phyloP scores from a whole-genome alignment of 2,888 invertebrate genomes.

The Ischnus inquisitorius region DNA sequence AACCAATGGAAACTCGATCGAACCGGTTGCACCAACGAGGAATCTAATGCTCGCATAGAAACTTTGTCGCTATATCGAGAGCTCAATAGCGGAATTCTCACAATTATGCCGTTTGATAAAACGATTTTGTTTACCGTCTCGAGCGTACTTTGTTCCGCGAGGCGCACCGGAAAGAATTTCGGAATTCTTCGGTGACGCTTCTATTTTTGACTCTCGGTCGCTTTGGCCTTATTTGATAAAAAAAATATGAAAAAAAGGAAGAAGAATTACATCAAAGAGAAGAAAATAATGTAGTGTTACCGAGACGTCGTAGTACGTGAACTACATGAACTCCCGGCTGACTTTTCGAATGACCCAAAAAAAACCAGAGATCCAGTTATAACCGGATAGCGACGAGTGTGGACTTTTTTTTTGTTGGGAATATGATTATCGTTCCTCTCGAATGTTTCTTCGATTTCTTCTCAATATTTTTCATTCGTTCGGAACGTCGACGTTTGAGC shows the following conservation, averaged over 20 bases:
- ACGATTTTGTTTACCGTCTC: not conserved
- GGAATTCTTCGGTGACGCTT: not conserved
- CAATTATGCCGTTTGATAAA: too few relatives aligned
- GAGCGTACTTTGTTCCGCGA: not conserved
- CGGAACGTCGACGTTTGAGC: not conserved
- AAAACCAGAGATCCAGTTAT: constrained; percentile 33
- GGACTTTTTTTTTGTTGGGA: not conserved
- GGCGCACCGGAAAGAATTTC: not conserved
- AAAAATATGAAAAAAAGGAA: not conserved
- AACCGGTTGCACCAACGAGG: not conserved
- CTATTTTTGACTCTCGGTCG: not conserved
- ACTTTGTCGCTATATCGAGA: not conserved
- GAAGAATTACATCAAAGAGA: not conserved
- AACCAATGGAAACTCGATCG: constrained; percentile 9
- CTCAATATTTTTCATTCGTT: not conserved
- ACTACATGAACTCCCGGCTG: constrained; percentile 27
- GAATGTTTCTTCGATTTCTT: not conserved
- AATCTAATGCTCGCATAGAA: not conserved
- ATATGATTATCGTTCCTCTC: not conserved
- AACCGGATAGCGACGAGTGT: constrained; percentile 18
- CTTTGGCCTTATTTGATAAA: constrained; percentile 39
- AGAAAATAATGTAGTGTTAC: not conserved
- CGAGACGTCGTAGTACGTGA: not conserved
- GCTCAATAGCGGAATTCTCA: too few relatives aligned
- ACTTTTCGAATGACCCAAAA: constrained; percentile 54